These are phyloP conservation scores for Sebastes minor DNA, from an alignment of 2,797 vertebrate genomes.

Conservation along the genomic window DNA sequence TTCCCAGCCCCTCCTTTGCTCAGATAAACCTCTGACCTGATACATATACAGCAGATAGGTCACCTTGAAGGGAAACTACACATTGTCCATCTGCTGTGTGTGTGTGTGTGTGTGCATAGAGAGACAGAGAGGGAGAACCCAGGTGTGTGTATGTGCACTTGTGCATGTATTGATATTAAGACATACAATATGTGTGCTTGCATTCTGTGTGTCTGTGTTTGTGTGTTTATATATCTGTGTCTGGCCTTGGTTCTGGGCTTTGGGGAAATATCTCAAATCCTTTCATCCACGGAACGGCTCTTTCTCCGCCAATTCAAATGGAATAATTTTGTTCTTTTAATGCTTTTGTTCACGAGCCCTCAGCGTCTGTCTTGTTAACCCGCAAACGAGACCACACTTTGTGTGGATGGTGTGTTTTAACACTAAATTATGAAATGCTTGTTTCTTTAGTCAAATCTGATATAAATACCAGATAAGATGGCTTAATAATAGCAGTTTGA, in stretches of 20 bases:
- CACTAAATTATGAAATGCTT: constrained; percentile 5
- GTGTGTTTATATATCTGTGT: constrained; percentile 35
- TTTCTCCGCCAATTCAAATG: constrained; percentile 57
- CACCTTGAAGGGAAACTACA: constrained; percentile 69
- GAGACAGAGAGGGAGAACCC: constrained; percentile 12
- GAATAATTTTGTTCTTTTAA: constrained; percentile 64
- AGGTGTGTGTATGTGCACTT: constrained; percentile 42
- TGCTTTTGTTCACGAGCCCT: constrained; percentile 38
- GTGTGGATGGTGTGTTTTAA: constrained; percentile 23
- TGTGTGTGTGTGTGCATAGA: not conserved
- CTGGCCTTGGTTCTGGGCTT: constrained; percentile 57
- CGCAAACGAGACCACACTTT: constrained; percentile 33
- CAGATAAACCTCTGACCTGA: constrained; percentile 48
- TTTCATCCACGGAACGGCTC: constrained; percentile 64
- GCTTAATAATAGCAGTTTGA: constrained; percentile 11
- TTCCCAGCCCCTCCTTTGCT: constrained; percentile 16
- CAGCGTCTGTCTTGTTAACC: constrained; percentile 44
- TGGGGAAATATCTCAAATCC: constrained; percentile 60
- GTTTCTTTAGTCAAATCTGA: constrained; percentile 13
- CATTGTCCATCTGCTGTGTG: constrained; percentile 50
- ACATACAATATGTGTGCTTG: constrained; percentile 17
- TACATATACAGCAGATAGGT: constrained; percentile 65
- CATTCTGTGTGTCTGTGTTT: constrained; percentile 21
- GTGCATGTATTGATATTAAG: constrained; percentile 44
- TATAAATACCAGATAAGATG: not conserved